Conservation (phyloP, 1,140 invertebrate genomes). For the Dendrolimus punctatus region DNA sequence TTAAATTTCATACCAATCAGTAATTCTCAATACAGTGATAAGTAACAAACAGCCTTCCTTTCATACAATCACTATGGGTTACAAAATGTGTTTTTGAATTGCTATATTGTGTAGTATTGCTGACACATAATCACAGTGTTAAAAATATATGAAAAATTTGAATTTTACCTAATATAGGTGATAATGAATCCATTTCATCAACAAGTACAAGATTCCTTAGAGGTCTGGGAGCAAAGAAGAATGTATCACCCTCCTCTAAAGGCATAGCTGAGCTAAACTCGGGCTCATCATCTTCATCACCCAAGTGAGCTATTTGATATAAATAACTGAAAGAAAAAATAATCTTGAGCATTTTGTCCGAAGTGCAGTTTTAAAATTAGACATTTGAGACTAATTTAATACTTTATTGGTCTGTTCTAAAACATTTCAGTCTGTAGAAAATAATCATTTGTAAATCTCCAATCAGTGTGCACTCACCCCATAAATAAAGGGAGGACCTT, state of each 20-base stretch:
- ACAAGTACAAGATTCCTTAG: slow-evolving; percentile 97
- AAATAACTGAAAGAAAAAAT: slow-evolving; percentile 81
- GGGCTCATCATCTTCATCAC: slow-evolving; percentile 99
- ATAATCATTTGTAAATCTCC: slow-evolving; percentile 48
- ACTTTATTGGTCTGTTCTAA: no score
- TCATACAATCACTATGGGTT: no score
- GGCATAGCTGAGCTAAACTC: slow-evolving; percentile 99
- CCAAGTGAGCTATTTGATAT: slow-evolving; percentile 99
- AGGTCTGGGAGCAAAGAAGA: slow-evolving; percentile 97
- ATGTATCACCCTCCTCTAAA: slow-evolving; percentile 98
- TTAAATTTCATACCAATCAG: no score
- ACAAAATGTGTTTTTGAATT: no score
- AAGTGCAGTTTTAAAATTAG: background rate
- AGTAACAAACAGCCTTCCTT: no score
- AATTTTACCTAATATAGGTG: slow-evolving; percentile 91
- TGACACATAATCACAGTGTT: no score
- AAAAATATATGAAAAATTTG: no score
- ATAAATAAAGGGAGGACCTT: slow-evolving; percentile 62
- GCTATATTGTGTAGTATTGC: no score
- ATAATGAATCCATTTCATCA: slow-evolving; percentile 98
- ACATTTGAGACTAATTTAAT: background rate
- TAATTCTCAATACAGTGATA: no score
- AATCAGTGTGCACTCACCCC: slow-evolving; percentile 68
- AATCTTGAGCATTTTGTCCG: background rate
- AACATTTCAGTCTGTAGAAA: no score